Evolutionary conservation across 2,797 vertebrate genomes (phyloP).

Genomic region (Darevskia mixta): DNA sequence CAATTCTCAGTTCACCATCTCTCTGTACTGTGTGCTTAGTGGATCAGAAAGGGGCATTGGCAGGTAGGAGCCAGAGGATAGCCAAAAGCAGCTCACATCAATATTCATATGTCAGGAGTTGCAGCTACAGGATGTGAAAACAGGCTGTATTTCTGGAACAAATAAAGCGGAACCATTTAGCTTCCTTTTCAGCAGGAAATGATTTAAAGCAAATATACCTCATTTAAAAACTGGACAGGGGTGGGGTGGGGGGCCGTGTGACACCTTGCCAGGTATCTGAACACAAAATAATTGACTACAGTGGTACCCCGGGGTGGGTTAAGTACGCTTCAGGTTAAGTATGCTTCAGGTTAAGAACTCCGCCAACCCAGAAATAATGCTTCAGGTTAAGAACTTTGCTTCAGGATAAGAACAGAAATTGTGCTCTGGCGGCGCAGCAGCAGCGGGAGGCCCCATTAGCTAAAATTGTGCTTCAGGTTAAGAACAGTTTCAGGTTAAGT

Average conservation of each 20-base stretch:
- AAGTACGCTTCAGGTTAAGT: no score
- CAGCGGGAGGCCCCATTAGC: no score
- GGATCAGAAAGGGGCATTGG: constrained; percentile 40
- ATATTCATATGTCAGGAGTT: constrained; percentile 21
- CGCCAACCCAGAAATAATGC: no score
- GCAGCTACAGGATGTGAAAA: constrained; percentile 25
- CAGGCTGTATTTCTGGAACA: constrained; percentile 6
- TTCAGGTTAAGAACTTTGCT: no score
- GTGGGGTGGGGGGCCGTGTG: neutral
- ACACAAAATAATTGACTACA: constrained; percentile 11
- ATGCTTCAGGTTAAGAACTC: no score
- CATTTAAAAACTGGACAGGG: neutral
- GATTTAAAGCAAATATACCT: constrained; percentile 39
- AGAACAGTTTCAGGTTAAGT: no score
- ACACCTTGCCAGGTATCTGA: neutral
- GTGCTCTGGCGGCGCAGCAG: no score
- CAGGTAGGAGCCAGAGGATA: constrained; percentile 14
- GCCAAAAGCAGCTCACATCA: constrained; percentile 29
- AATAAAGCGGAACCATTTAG: neutral
- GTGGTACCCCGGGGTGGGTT: no score
- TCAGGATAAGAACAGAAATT: no score
- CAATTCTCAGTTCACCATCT: constrained; percentile 16
- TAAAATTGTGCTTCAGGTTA: no score
- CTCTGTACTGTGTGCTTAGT: constrained; percentile 21
- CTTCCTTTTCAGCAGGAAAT: neutral